Evolutionary conservation across 2,888 invertebrate species (phyloP).

Genomic region (Dyspetes luteomarginatus): DNA sequence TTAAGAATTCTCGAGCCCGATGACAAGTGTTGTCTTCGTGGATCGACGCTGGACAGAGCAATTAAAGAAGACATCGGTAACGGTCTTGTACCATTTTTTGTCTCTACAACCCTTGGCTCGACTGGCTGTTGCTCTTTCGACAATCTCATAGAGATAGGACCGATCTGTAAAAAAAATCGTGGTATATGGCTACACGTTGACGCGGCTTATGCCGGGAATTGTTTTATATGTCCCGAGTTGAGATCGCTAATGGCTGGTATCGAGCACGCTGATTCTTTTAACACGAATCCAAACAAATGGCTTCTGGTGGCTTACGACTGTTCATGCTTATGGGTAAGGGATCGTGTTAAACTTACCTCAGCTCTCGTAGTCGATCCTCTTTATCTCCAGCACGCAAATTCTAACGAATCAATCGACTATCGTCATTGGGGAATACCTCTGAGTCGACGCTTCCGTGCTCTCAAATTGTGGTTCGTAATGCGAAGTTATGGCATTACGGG

Average conservation of each 20-base stretch:
- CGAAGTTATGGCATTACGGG: conserved; percentile 92
- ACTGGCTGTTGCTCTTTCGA: conserved; percentile 94
- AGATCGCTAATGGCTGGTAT: conserved; percentile 87
- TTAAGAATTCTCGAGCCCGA: conserved; percentile 90
- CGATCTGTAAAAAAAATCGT: conserved; percentile 86
- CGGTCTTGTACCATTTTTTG: conserved; percentile 93
- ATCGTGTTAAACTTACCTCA: conserved; percentile 90
- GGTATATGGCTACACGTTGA: conserved; percentile 95
- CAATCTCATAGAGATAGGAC: conserved; percentile 90
- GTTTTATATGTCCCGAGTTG: conserved; percentile 94
- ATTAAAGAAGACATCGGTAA: conserved; percentile 89
- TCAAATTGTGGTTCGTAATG: conserved; percentile 95
- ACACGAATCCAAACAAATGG: conserved; percentile 95
- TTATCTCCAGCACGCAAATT: conserved; percentile 93
- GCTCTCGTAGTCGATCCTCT: conserved; percentile 94
- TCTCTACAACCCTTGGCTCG: conserved; percentile 92
- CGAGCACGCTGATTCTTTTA: conserved; percentile 93
- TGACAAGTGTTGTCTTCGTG: conserved; percentile 87
- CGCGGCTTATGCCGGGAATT: conserved; percentile 94
- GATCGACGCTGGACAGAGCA: conserved; percentile 86
- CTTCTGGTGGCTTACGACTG: conserved; percentile 94
- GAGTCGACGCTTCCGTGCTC: conserved; percentile 92
- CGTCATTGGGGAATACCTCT: conserved; percentile 95
- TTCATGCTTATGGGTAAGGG: conserved; percentile 92
- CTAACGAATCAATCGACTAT: conserved; percentile 88